Percentiles rank a stretch among this genome's conserved stretches.
Conservation (phyloP, 1,140 invertebrate genomes). For the Diorhabda sublineata region DNA sequence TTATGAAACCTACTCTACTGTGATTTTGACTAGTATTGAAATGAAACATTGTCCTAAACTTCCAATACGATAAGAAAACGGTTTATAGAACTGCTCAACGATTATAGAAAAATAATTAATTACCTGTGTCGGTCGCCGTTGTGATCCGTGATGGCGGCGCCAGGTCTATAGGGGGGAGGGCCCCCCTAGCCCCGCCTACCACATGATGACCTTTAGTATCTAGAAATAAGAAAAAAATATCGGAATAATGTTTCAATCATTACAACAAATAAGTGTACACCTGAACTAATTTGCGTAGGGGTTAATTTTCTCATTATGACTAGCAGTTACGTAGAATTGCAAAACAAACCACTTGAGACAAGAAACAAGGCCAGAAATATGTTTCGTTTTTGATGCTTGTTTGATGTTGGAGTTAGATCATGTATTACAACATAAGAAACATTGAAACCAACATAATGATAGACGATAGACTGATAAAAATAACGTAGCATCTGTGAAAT, state of each 20-base stretch:
- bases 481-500: background rate
- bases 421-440: too few relatives aligned
- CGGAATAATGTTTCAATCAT: background rate
- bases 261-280: background rate
- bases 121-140: constrained; percentile 48
- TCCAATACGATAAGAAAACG: too few relatives aligned
- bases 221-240: constrained; percentile 22
- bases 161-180: constrained; percentile 45
- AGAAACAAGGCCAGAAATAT: too few relatives aligned
- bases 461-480: background rate
- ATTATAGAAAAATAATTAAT: constrained; percentile 3
- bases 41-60: too few relatives aligned
- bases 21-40: too few relatives aligned
- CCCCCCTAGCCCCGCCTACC: constrained; percentile 46
- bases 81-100: too few relatives aligned
- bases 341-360: too few relatives aligned
- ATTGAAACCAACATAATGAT: background rate
- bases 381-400: too few relatives aligned
- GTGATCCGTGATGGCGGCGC: constrained; percentile 47
- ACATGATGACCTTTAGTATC: constrained; percentile 34
- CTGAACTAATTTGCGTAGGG: background rate
- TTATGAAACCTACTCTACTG: too few relatives aligned
- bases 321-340: too few relatives aligned
- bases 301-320: background rate
- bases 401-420: too few relatives aligned